Percentiles rank a stretch among this genome's conserved stretches.
phyloP scores from a whole-genome alignment of 2,888 invertebrate species.

The Plebejus anna region DNA sequence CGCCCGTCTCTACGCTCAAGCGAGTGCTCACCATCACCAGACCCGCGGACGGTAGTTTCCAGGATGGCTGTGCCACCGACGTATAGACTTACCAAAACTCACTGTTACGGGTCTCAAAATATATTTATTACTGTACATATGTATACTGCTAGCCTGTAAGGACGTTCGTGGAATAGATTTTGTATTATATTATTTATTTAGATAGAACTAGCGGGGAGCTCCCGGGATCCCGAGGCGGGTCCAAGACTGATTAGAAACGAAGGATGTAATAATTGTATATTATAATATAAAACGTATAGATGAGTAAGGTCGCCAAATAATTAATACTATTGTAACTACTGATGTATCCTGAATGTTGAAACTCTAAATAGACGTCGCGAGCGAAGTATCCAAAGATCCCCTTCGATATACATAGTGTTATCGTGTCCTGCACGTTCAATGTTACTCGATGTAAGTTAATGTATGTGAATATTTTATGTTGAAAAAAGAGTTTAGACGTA shows the following conservation, averaged over 20 bases:
- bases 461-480: slow-evolving; percentile 72
- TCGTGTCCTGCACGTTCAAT: slow-evolving; percentile 59
- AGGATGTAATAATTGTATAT: slow-evolving; percentile 74
- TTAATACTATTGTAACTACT: slow-evolving; percentile 63
- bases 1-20: slow-evolving; percentile 91
- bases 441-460: slow-evolving; percentile 69
- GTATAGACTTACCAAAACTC: slow-evolving; percentile 78
- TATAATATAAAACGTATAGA: slow-evolving; percentile 65
- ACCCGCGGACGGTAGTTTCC: slow-evolving; percentile 94
- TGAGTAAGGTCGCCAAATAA: slow-evolving; percentile 76
- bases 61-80: slow-evolving; percentile 95
- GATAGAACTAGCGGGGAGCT: slow-evolving; percentile 68
- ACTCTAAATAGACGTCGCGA: slow-evolving; percentile 59
- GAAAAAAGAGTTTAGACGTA: slow-evolving; percentile 62
- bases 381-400: slow-evolving; percentile 47
- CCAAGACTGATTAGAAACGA: slow-evolving; percentile 77
- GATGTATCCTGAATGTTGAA: slow-evolving; percentile 67
- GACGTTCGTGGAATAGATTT: slow-evolving; percentile 72
- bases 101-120: slow-evolving; percentile 36
- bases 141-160: slow-evolving; percentile 43
- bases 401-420: slow-evolving; percentile 41
- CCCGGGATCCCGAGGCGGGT: slow-evolving; percentile 71
- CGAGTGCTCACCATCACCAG: slow-evolving; percentile 90
- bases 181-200: slow-evolving; percentile 79
- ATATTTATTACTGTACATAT: slow-evolving; percentile 44